Percentiles rank a stretch among this genome's conserved stretches.
Conservation (phyloP, 2,888 invertebrate genomes). For the Oxytorus armatus region DNA sequence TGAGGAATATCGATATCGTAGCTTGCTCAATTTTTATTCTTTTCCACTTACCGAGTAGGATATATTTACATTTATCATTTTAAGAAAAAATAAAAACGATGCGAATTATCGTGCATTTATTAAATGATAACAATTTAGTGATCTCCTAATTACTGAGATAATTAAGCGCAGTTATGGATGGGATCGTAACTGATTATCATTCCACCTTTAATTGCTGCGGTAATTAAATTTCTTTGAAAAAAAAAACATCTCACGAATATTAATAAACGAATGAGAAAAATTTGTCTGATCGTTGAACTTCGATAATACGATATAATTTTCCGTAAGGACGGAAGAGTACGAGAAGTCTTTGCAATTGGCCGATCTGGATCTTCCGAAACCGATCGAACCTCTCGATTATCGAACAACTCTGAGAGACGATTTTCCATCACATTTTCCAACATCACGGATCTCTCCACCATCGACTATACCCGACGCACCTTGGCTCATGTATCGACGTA, state of each 20-base stretch:
- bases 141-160: no score
- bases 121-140: no score
- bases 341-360: constrained; percentile 51
- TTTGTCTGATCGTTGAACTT: background rate
- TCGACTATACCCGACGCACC: constrained; percentile 68
- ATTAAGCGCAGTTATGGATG: background rate
- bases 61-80: constrained; percentile 6
- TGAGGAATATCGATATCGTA: constrained; percentile 68
- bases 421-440: constrained; percentile 69
- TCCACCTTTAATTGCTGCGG: no score
- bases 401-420: constrained; percentile 71
- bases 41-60: constrained; percentile 70
- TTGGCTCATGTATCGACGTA: constrained; percentile 75
- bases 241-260: background rate
- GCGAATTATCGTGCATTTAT: no score
- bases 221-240: background rate
- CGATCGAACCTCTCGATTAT: constrained; percentile 68
- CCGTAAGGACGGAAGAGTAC: constrained; percentile 54
- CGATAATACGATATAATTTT: background rate
- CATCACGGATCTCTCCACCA: constrained; percentile 44
- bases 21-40: constrained; percentile 70
- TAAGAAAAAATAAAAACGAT: background rate
- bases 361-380: constrained; percentile 64
- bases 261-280: background rate
- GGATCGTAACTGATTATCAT: no score